Conservation (phyloP, 2,797 vertebrate genomes). For the Oreortyx pictus region DNA sequence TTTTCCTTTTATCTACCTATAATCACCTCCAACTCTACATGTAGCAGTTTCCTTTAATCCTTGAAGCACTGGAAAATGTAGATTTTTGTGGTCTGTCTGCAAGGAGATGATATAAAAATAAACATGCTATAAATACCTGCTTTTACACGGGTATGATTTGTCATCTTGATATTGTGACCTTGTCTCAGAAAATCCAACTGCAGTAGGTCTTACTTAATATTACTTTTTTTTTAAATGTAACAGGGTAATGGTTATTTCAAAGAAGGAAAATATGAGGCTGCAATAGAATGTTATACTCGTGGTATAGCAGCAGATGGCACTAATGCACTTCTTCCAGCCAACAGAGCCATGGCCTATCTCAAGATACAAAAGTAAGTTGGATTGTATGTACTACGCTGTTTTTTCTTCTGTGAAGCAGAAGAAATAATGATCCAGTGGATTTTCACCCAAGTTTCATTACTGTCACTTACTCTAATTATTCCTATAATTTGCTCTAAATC, state of each 20-base stretch:
- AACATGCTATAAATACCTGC: background rate
- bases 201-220: background rate
- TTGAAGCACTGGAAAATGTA: background rate
- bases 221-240: background rate
- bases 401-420: background rate
- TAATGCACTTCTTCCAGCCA: slow-evolving; percentile 92
- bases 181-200: background rate
- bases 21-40: background rate
- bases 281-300: slow-evolving; percentile 90
- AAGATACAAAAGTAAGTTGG: slow-evolving; percentile 89
- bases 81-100: background rate
- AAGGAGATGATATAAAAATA: background rate
- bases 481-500: background rate
- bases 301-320: slow-evolving; percentile 90
- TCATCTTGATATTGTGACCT: background rate
- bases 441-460: background rate
- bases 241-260: slow-evolving; percentile 98
- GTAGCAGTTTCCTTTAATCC: background rate
- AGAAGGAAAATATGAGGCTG: slow-evolving; percentile 92
- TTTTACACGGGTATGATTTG: background rate
- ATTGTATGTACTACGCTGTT: background rate
- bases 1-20: background rate
- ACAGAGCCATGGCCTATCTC: slow-evolving; percentile 96
- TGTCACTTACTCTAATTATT: background rate
- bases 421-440: background rate